Evolutionary conservation across 2,113 vertebrate genomes (phyloP).

Genomic region (Dendrocopos noguchii): DNA sequence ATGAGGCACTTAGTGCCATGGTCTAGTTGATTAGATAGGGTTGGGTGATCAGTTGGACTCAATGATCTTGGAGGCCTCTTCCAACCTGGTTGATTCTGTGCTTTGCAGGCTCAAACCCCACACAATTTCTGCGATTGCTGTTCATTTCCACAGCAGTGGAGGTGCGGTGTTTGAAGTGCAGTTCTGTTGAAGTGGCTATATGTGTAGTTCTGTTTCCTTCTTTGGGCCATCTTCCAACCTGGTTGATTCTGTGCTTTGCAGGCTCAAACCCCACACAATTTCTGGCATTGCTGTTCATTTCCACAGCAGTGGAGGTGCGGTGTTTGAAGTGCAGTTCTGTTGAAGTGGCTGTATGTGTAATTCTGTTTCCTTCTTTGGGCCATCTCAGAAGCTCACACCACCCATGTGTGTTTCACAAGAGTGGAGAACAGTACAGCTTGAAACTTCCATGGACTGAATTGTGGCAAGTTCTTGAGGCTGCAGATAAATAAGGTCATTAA

Average conservation of each 20-base stretch:
- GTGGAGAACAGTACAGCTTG: not conserved
- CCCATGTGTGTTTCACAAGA: rapidly evolving
- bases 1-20: no score
- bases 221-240: not conserved
- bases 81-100: not conserved
- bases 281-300: not conserved
- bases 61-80: no score
- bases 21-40: no score
- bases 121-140: not conserved
- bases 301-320: not conserved
- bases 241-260: not conserved
- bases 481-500: not conserved
- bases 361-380: not conserved
- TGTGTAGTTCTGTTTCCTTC: not conserved
- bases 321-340: not conserved
- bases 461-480: not conserved
- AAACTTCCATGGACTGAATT: not conserved
- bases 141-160: not conserved
- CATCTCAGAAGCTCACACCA: not conserved
- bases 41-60: no score
- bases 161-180: not conserved
- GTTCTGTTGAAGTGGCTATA: not conserved
- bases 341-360: rapidly evolving
- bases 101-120: not conserved
- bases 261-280: not conserved